These are phyloP conservation scores for Macrosteles quadrilineatus DNA, from an alignment of 1,140 invertebrate species.

Conservation along the genomic window DNA sequence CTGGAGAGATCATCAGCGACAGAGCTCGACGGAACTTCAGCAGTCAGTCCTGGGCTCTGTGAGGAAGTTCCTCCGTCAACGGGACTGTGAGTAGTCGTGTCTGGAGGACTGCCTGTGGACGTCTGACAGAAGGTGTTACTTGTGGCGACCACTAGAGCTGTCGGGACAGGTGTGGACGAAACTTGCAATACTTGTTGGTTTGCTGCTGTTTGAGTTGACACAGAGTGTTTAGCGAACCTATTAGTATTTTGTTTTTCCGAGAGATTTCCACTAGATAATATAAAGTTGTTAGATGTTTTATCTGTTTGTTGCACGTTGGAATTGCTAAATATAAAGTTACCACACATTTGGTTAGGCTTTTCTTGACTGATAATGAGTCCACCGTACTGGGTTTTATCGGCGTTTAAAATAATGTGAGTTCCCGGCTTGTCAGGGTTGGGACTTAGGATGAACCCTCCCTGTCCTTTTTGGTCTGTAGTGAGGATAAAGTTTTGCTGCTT, in stretches of 20 bases:
- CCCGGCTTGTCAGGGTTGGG: constrained; percentile 39
- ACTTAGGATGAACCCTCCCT: constrained; percentile 44
- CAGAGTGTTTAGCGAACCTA: constrained; percentile 57
- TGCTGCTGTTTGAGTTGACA: constrained; percentile 71
- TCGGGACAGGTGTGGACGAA: constrained; percentile 36
- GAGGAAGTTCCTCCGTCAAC: constrained; percentile 49
- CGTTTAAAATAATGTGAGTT: constrained; percentile 40
- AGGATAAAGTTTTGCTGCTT: constrained; percentile 45
- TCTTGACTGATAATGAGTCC: constrained; percentile 41
- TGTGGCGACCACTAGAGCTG: constrained; percentile 54
- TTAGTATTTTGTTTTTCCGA: constrained; percentile 15
- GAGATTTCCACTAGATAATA: constrained; percentile 37
- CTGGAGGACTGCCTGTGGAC: constrained; percentile 62
- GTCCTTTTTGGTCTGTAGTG: constrained; percentile 40
- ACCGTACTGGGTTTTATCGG: constrained; percentile 36
- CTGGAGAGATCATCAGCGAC: constrained; percentile 39
- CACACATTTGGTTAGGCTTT: constrained; percentile 32
- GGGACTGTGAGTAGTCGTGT: constrained; percentile 80
- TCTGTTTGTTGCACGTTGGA: constrained; percentile 46
- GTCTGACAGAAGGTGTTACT: constrained; percentile 58
- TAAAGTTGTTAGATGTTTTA: constrained; percentile 39
- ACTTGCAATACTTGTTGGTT: constrained; percentile 51
- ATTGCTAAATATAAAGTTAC: constrained; percentile 35
- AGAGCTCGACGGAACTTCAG: constrained; percentile 53
- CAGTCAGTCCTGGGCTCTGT: constrained; percentile 48